These are phyloP conservation scores for Epistrophe eligans DNA, from an alignment of 2,888 invertebrate genomes.

Conservation along the genomic window DNA sequence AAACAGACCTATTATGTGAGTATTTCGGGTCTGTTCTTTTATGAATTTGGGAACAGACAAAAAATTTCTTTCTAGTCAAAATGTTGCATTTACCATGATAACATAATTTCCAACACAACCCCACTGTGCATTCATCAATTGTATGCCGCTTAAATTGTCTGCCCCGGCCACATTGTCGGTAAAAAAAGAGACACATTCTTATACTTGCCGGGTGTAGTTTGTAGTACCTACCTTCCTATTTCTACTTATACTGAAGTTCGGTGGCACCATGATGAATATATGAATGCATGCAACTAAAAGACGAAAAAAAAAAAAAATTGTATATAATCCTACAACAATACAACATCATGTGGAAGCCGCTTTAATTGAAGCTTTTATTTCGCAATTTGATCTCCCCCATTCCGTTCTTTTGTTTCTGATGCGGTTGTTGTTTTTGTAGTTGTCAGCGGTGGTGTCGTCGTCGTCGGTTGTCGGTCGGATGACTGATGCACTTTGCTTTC, in stretches of 20 bases:
- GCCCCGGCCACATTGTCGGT: conserved; percentile 30
- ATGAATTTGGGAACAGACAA: no score
- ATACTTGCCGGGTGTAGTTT: conserved; percentile 23
- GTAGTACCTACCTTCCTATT: background rate
- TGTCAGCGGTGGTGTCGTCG: background rate
- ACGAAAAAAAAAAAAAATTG: background rate
- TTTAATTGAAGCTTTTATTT: conserved; percentile 64
- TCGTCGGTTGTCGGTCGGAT: background rate
- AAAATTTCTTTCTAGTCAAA: no score
- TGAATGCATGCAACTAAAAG: conserved; percentile 34
- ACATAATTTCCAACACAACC: background rate
- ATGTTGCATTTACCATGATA: no score
- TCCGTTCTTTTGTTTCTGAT: conserved; percentile 3
- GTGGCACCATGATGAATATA: conserved; percentile 49
- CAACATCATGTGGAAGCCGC: conserved; percentile 42
- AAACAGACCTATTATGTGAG: no score
- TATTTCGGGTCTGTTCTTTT: no score
- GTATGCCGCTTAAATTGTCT: conserved; percentile 50
- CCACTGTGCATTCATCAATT: conserved; percentile 44
- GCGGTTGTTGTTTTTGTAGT: conserved; percentile 6
- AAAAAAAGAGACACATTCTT: conserved; percentile 56
- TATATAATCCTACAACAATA: conserved; percentile 34
- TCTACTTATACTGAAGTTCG: conserved; percentile 54
- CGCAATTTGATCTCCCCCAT: conserved; percentile 50
- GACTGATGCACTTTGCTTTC: conserved; percentile 38